Percentiles rank a stretch among this genome's conserved stretches.
Evolutionary conservation across 1,140 invertebrate species (phyloP).

Genomic region (Dinothrombium tinctorium): DNA sequence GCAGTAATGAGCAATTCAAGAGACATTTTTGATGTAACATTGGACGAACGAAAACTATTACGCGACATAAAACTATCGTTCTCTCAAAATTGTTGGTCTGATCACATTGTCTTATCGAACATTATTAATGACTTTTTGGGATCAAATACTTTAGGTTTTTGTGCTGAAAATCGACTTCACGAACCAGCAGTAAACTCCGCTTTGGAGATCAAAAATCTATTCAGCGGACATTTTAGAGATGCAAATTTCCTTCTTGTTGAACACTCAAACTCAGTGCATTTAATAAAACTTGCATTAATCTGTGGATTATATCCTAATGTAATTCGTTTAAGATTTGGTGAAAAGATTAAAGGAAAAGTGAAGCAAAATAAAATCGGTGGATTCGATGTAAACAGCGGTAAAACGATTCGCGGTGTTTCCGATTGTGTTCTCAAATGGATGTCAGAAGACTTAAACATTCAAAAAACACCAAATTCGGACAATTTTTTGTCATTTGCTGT

Average conservation of each 20-base stretch:
- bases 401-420: background rate
- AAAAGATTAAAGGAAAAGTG: conserved; percentile 6
- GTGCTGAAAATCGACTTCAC: background rate
- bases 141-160: background rate
- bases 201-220: too few species aligned
- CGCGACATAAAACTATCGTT: conserved; percentile 25
- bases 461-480: background rate
- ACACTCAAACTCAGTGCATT: too few species aligned
- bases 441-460: too few species aligned
- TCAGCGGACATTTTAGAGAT: too few species aligned
- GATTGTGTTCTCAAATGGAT: background rate
- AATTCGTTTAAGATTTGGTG: too few species aligned
- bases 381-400: background rate
- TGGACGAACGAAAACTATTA: conserved; percentile 19
- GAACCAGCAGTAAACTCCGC: background rate
- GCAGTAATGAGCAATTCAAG: background rate
- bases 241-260: too few species aligned
- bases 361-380: background rate
- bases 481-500: background rate
- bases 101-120: conserved; percentile 28
- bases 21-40: conserved; percentile 17
- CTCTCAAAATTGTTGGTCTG: conserved; percentile 23
- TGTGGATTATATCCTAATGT: conserved; percentile 15
- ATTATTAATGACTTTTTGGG: conserved; percentile 16
- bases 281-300: too few species aligned